A percentile compares a stretch with the other conserved stretches of the same genome.
These are phyloP conservation scores for Drosophila punjabiensis DNA, from an alignment of 1,140 invertebrate species.

Conservation along the genomic window DNA sequence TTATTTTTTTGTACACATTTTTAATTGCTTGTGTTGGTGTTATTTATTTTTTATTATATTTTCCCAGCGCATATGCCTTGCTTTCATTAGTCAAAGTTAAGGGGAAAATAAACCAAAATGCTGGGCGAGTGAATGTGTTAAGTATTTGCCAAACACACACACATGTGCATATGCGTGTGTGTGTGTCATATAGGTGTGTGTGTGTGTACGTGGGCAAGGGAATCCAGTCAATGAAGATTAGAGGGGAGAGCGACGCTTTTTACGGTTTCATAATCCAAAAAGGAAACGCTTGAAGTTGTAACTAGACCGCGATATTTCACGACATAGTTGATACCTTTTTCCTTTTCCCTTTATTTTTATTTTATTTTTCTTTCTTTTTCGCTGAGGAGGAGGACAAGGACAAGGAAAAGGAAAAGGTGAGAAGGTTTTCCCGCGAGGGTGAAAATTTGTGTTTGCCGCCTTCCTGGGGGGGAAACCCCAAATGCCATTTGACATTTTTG, in stretches of 20 bases:
- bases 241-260: slow-evolving; percentile 24
- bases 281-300: slow-evolving; percentile 74
- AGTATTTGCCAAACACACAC: slow-evolving; percentile 44
- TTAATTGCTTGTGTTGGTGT: background rate
- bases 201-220: background rate
- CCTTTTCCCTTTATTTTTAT: background rate
- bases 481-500: slow-evolving; percentile 79
- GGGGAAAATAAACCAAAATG: slow-evolving; percentile 13
- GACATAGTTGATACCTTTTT: slow-evolving; percentile 46
- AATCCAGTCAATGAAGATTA: slow-evolving; percentile 48
- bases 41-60: background rate
- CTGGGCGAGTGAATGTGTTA: slow-evolving; percentile 10
- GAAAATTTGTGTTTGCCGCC: slow-evolving; percentile 53
- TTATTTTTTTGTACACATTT: background rate
- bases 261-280: slow-evolving; percentile 70
- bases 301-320: slow-evolving; percentile 73
- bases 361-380: background rate
- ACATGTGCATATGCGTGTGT: background rate
- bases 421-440: slow-evolving; percentile 15
- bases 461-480: slow-evolving; percentile 31
- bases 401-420: background rate
- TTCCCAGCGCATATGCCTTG: slow-evolving; percentile 9
- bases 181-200: background rate
- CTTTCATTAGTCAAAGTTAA: slow-evolving; percentile 11
- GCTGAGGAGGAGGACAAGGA: too few relatives aligned